Evolutionary conservation across 1,140 invertebrate genomes (phyloP), one percentile per base, ranked within the genome.

Genomic region (Diabrotica virgifera): DNA sequence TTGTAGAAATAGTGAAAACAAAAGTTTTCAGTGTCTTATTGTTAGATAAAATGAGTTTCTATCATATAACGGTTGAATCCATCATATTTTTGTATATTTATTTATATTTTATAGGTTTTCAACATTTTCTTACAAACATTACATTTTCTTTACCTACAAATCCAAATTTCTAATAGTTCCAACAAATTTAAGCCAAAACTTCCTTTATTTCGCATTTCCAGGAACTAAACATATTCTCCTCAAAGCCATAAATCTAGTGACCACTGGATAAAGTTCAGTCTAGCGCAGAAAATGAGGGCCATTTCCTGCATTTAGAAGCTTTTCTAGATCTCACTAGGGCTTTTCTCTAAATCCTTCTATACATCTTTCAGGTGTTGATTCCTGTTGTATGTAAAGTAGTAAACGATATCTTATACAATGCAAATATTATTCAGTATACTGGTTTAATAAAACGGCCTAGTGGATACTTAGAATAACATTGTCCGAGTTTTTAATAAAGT

Each of bases 251-350:
- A 57, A 40, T 57, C 35, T 36, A 12, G 10, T 57, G 55, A 40
- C 55, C 55, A 57, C 55, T 57, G 36, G 55, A 57, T 57, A 57
- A 36, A 57, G 55, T 37, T 36, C 35, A 37, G 55, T 57, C 12
- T 57, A 8, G 55, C 55, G 55, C 36, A 36, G 36, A 57, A 57
- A 7, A 57, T 37, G 55, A 57, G 35, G 36, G 36, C 12, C 2
- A 36, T 57, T 37, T 37, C 24, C n/a, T 24, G 24, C 35, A 57
- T 57, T 57, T 35, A n/a, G 55, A 37, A 37, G 12, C 55, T 57
- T 12, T 57, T 36, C 55, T 12, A 36, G 55, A 57, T 57, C 55
- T 36, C 55, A 7, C 12, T 5, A 12, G 55, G 12, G 36, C 55
- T 57, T 37, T 57, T 36, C 36, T 24, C 36, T 36, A 37, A 57